Evolutionary conservation across 2,797 vertebrate species (phyloP), one percentile per base, ranked within the genome.

Genomic region (Xenentodon cancila): DNA sequence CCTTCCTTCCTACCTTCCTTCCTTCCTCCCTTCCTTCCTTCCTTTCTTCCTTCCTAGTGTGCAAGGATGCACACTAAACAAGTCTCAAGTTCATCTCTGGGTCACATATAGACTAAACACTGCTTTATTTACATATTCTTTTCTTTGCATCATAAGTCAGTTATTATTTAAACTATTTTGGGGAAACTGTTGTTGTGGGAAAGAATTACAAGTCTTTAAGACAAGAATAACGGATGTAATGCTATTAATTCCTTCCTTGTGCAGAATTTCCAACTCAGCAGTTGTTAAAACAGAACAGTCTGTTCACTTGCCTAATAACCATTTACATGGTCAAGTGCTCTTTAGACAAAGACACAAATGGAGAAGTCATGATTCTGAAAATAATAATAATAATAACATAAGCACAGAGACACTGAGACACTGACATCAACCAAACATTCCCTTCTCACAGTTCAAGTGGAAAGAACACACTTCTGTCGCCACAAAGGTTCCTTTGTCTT

Each of bases 401-500:
- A 25, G 25, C 25, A 25, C 25, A 21, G 30, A 17, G 50, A 59
- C 44, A 50, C 50, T 54, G 30, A 17, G 50, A 59, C 44, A 50
- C 50, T 54, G 37, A 72, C 66, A 54, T 19, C 59, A 70, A 42
- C 53, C 19, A 64, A 70, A 86, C 72, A 66, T 76, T 69, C 65
- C 34, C 71, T 47, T 12, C 13, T 67, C 18, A 51, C 43, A 72
- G 53, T 59, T 68, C 45, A 84, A 49, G 47, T 53, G 22, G 13
- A 22, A 60, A 16, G 42, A 85, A 37, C 68, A 58, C 67, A 69
- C 50, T 54, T 56, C 55, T 68, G 53, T 68, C 45, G 11, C 64
- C 81, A 84, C 85, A 91, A 84, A 81, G 62, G 64, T 75, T 76
- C 73, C 76, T 84, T 71, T 6, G 32, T 59, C 77, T 84, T 84